Percentiles rank a stretch among this genome's conserved stretches.
Conservation (phyloP, 2,113 vertebrate genomes). For the Acrocephalus kingi region DNA sequence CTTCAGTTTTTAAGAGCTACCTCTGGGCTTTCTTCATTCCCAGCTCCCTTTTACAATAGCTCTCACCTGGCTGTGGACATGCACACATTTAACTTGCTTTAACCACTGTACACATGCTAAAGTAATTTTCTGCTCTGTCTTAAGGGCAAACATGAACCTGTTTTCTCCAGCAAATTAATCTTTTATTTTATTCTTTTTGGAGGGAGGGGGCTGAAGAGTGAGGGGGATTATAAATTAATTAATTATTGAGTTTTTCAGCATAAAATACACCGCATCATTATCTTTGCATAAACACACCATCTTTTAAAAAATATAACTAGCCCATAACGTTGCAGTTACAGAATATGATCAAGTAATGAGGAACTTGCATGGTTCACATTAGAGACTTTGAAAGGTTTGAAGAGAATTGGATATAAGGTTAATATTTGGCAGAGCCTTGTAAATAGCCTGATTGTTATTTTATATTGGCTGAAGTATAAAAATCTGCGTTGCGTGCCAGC, state of each 20-base stretch:
- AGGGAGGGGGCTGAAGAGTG: not conserved
- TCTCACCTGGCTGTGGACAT: constrained; percentile 58
- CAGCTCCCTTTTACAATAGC: not conserved
- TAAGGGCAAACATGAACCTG: constrained; percentile 73
- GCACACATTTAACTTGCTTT: constrained; percentile 22
- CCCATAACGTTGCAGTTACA: constrained; percentile 53
- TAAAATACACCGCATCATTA: constrained; percentile 75
- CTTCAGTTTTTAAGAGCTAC: not conserved
- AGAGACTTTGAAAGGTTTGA: constrained; percentile 74
- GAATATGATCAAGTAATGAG: constrained; percentile 69
- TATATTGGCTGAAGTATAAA: constrained; percentile 79
- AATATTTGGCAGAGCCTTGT: constrained; percentile 83
- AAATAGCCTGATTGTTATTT: constrained; percentile 83
- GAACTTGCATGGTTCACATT: constrained; percentile 78
- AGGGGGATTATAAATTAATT: constrained; percentile 72
- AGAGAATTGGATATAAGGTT: constrained; percentile 79
- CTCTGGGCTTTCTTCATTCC: not conserved
- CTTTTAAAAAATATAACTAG: constrained; percentile 73
- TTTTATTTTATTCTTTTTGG: constrained; percentile 58
- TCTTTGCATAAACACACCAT: constrained; percentile 74
- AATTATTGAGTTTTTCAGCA: constrained; percentile 71
- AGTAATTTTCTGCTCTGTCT: constrained; percentile 70
- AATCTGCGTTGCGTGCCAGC: constrained; percentile 68
- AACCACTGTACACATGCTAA: constrained; percentile 52
- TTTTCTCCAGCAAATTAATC: constrained; percentile 72